Evolutionary conservation across 2,797 vertebrate species (phyloP).

Genomic region (Trichosurus vulpecula): DNA sequence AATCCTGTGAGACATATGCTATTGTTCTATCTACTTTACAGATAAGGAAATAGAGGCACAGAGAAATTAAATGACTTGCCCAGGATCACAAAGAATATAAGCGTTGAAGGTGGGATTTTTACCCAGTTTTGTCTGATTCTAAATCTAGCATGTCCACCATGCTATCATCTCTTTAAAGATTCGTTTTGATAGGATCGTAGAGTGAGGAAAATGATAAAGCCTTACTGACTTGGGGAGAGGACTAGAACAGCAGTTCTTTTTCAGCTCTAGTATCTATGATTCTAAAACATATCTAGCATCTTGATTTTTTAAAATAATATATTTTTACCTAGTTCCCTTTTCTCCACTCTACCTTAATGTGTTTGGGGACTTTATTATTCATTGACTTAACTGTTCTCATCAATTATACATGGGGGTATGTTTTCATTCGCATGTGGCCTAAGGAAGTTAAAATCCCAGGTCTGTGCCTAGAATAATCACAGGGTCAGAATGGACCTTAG

Average conservation of each 20-base stretch:
- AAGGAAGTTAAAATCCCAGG: not conserved
- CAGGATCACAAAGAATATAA: not conserved
- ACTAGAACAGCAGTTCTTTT: slow-evolving; percentile 19
- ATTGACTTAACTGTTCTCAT: slow-evolving; percentile 42
- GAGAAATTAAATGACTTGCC: not conserved
- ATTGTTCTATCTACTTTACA: not conserved
- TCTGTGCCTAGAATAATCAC: slow-evolving; percentile 43
- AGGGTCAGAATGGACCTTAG: slow-evolving; percentile 1
- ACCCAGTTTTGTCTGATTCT: no score
- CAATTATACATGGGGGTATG: slow-evolving; percentile 5
- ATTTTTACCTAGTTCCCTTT: slow-evolving; percentile 56
- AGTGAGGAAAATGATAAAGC: not conserved
- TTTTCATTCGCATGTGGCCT: not conserved
- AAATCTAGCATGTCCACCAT: not conserved
- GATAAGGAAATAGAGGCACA: not conserved
- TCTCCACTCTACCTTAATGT: slow-evolving; percentile 54
- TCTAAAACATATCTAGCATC: slow-evolving; percentile 59
- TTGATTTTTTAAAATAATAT: slow-evolving; percentile 54
- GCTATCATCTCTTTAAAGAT: not conserved
- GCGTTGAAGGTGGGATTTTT: not conserved
- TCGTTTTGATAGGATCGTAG: not conserved
- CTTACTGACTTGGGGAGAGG: not conserved
- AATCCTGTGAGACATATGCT: not conserved
- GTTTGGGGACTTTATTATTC: slow-evolving; percentile 49
- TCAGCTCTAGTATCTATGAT: slow-evolving; percentile 13